Conservation (phyloP, 2,113 vertebrate genomes). For the Myotis lucifugus region DNA sequence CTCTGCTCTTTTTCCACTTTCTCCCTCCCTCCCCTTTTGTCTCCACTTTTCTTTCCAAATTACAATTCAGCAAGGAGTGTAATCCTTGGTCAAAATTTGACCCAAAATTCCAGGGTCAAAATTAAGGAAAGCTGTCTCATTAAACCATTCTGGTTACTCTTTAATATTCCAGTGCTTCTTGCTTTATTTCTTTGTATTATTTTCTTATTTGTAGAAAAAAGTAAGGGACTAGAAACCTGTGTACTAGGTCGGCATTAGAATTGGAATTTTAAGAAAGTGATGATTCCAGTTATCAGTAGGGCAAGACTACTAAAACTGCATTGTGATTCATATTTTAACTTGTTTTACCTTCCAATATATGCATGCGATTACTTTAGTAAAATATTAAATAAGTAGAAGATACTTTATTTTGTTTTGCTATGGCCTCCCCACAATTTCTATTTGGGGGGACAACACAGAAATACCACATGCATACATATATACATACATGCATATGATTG, state of each 20-base stretch:
- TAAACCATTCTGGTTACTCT: background rate
- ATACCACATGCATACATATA: background rate
- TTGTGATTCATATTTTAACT: constrained; percentile 46
- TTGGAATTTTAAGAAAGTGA: constrained; percentile 26
- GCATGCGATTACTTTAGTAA: background rate
- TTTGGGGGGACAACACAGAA: constrained; percentile 44
- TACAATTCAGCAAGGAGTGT: background rate
- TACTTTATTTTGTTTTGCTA: background rate
- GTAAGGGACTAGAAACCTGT: background rate
- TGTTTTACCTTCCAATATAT: background rate
- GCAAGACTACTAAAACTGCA: background rate
- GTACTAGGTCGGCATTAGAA: background rate
- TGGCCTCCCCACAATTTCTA: background rate
- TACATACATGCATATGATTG: background rate
- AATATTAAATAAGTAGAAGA: background rate
- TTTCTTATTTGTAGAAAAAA: constrained; percentile 38
- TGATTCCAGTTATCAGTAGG: constrained; percentile 1
- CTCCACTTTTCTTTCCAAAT: background rate
- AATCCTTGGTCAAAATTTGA: too few species aligned
- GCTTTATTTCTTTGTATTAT: constrained; percentile 7
- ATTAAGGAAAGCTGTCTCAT: background rate
- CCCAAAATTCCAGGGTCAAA: background rate
- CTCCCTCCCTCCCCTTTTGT: background rate
- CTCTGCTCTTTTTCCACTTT: background rate
- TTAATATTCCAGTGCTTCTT: background rate